Evolutionary conservation across 2,797 vertebrate genomes (phyloP).

Genomic region (Cirrhinus mrigala): DNA sequence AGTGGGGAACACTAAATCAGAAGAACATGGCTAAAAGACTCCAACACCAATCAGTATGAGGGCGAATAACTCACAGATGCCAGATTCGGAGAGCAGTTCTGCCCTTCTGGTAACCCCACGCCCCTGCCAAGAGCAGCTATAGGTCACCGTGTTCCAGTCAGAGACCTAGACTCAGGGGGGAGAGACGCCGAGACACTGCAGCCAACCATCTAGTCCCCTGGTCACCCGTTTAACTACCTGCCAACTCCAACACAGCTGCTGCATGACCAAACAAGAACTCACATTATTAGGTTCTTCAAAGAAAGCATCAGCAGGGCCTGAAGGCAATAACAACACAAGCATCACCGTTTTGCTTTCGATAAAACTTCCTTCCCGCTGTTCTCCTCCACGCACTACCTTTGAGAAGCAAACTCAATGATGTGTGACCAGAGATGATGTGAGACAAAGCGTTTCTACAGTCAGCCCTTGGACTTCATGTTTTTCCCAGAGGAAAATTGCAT

Average conservation of each 20-base stretch:
- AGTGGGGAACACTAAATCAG: not conserved
- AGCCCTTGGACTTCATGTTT: not conserved
- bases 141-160: conserved; percentile 23
- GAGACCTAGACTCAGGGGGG: conserved; percentile 28
- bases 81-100: conserved; percentile 5
- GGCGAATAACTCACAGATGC: conserved; percentile 29
- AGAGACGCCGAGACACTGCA: conserved; percentile 28
- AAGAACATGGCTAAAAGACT: conserved; percentile 1
- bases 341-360: conserved; percentile 25
- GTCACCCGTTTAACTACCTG: conserved; percentile 43
- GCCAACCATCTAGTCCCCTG: conserved; percentile 29
- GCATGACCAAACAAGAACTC: conserved; percentile 57
- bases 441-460: not conserved
- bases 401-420: conserved; percentile 39
- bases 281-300: conserved; percentile 59
- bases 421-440: conserved; percentile 18
- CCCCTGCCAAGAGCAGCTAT: conserved; percentile 38
- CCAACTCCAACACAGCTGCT: conserved; percentile 62
- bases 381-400: not conserved
- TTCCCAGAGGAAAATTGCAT: not conserved
- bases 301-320: conserved; percentile 20
- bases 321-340: conserved; percentile 29
- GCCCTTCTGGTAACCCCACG: conserved; percentile 37
- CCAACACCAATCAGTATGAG: conserved; percentile 3
- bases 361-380: conserved; percentile 23